Percentiles rank a stretch among this genome's conserved stretches.
Conservation (phyloP, 2,797 vertebrate genomes). For the Masticophis lateralis region DNA sequence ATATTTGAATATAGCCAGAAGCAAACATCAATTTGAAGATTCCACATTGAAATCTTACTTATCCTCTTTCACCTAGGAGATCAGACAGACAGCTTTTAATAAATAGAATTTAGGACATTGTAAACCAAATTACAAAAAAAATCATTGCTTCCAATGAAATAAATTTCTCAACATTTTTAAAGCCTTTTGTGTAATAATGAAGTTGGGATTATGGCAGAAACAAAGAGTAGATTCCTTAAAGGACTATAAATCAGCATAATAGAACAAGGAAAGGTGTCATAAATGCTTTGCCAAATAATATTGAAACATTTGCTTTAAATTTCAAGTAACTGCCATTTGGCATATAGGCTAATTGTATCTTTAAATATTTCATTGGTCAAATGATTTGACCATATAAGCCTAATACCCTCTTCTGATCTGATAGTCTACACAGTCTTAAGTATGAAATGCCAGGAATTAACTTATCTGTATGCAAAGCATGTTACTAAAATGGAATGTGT, state of each 20-base stretch:
- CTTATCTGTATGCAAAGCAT: neutral
- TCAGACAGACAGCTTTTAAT: neutral
- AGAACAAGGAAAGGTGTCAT: neutral
- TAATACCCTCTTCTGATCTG: neutral
- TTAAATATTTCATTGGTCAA: neutral
- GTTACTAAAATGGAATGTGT: neutral
- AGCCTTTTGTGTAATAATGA: slow-evolving; percentile 13
- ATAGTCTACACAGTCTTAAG: neutral
- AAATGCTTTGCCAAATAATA: neutral
- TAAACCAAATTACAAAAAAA: neutral
- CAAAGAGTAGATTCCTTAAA: slow-evolving; percentile 33
- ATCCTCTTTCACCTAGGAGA: neutral
- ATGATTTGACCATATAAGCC: neutral
- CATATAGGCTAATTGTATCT: neutral
- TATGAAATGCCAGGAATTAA: neutral
- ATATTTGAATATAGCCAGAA: neutral
- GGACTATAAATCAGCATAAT: slow-evolving; percentile 2
- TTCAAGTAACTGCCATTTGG: neutral
- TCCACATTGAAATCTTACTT: neutral
- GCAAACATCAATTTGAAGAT: neutral
- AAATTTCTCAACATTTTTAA: neutral
- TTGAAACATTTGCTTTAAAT: neutral
- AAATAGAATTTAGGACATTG: neutral
- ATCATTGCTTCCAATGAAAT: neutral
- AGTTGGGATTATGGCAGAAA: slow-evolving; percentile 22